A percentile compares a stretch with the other conserved stretches of the same genome.
These are phyloP conservation scores for Syrrhaptes paradoxus DNA, from an alignment of 2,113 vertebrate genomes.

Conservation along the genomic window DNA sequence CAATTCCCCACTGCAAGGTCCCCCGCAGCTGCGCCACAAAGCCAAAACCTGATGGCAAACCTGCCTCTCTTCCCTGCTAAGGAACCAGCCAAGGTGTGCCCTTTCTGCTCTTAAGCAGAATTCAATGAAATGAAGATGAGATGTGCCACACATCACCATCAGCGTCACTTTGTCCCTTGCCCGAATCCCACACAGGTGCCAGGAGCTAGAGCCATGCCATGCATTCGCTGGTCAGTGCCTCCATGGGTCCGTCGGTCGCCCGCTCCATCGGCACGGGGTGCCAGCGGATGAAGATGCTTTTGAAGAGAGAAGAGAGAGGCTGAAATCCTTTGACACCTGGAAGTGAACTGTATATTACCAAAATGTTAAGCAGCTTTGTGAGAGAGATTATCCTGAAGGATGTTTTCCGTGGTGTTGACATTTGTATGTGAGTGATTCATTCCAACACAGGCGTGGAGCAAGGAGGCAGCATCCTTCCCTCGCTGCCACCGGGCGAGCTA, in stretches of 20 bases:
- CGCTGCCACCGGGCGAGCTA: accelerated
- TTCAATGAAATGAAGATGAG: background rate
- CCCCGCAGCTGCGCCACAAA: background rate
- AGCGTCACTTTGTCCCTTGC: background rate
- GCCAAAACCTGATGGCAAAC: background rate
- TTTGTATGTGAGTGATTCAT: slow-evolving; percentile 33
- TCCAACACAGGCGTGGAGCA: background rate
- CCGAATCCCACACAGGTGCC: accelerated
- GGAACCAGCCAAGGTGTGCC: accelerated
- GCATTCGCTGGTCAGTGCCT: background rate
- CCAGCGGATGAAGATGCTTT: background rate
- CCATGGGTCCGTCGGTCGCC: accelerated
- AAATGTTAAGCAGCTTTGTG: slow-evolving; percentile 51
- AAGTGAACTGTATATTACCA: background rate
- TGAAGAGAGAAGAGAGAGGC: background rate
- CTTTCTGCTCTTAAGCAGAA: background rate
- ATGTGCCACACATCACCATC: background rate
- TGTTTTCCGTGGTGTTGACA: background rate
- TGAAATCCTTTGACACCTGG: background rate
- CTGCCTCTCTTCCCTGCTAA: background rate
- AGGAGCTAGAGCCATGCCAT: background rate
- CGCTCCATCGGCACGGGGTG: accelerated
- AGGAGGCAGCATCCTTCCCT: background rate
- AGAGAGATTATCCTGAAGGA: slow-evolving; percentile 46
- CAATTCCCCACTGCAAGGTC: background rate